Percentiles rank a stretch among this genome's conserved stretches.
These are phyloP conservation scores for Cerastoderma edule DNA, from an alignment of 2,888 invertebrate species.

Conservation along the genomic window DNA sequence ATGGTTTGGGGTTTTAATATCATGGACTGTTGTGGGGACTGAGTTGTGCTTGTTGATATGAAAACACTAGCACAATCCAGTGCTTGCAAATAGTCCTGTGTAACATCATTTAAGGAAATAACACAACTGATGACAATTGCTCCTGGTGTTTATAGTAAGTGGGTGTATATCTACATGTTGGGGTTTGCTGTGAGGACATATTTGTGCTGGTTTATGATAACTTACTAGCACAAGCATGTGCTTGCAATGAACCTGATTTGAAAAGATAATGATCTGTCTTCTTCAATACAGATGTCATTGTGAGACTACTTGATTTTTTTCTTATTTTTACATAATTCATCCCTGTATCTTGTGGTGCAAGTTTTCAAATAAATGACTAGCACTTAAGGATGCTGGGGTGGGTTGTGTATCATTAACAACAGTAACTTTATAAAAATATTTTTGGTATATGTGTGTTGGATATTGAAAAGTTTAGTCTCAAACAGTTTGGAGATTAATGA, in stretches of 20 bases:
- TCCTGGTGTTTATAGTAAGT: too few relatives aligned
- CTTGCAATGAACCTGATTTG: constrained; percentile 17
- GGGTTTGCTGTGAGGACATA: not conserved
- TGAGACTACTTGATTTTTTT: too few relatives aligned
- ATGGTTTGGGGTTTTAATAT: not conserved
- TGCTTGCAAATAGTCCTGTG: constrained; percentile 31
- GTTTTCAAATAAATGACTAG: too few relatives aligned
- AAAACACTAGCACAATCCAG: constrained; percentile 41
- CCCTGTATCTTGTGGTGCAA: constrained; percentile 35
- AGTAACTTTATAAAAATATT: too few relatives aligned
- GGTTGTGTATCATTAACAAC: too few relatives aligned
- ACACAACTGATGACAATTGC: not conserved
- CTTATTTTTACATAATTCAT: too few relatives aligned
- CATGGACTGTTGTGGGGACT: constrained; percentile 12
- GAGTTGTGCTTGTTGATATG: constrained; percentile 17
- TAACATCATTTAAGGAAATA: too few relatives aligned
- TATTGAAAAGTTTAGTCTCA: too few relatives aligned
- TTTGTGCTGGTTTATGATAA: constrained; percentile 20
- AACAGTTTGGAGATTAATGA: too few relatives aligned
- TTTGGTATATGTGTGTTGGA: too few relatives aligned
- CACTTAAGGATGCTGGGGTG: constrained; percentile 36
- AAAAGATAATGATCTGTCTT: not conserved
- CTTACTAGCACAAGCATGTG: constrained; percentile 41
- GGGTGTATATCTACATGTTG: not conserved
- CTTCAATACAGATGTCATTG: too few relatives aligned